A percentile compares a stretch with the other conserved stretches of the same genome.
phyloP scores from a whole-genome alignment of 2,888 invertebrate genomes.

The Agonopterix alstromeriana region DNA sequence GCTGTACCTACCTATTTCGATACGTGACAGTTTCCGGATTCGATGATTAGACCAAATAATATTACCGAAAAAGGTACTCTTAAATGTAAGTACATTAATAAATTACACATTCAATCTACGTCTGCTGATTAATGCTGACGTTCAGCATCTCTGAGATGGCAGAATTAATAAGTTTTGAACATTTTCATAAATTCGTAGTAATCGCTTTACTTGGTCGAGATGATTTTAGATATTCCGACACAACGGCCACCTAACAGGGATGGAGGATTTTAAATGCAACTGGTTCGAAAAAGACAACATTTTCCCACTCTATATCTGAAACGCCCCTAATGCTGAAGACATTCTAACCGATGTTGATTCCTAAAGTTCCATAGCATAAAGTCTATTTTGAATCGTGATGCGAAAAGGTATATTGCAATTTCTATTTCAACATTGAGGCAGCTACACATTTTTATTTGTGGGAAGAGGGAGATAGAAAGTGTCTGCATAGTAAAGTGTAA shows the following conservation, averaged over 20 bases:
- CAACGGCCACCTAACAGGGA: slow-evolving; percentile 61
- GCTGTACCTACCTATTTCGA: too few relatives aligned
- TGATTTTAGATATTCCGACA: slow-evolving; percentile 67
- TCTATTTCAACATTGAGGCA: slow-evolving; percentile 65
- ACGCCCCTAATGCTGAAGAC: slow-evolving; percentile 30
- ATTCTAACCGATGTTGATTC: slow-evolving; percentile 23
- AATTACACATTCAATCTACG: too few relatives aligned
- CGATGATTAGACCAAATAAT: too few relatives aligned
- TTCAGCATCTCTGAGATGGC: slow-evolving; percentile 22
- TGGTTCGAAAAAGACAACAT: slow-evolving; percentile 75
- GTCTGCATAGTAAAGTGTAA: slow-evolving; percentile 28
- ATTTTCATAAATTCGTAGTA: slow-evolving; percentile 65
- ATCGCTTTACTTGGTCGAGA: slow-evolving; percentile 70
- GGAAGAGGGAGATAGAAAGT: slow-evolving; percentile 47
- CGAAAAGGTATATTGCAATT: slow-evolving; percentile 61
- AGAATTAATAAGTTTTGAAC: slow-evolving; percentile 58
- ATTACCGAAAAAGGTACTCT: too few relatives aligned
- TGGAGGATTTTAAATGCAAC: slow-evolving; percentile 69
- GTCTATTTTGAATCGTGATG: slow-evolving; percentile 31
- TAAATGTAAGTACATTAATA: too few relatives aligned
- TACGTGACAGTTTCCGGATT: too few relatives aligned
- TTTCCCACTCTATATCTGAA: slow-evolving; percentile 38
- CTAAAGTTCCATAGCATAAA: slow-evolving; percentile 24
- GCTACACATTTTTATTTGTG: slow-evolving; percentile 74
- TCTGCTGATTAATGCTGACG: neutral